Evolutionary conservation across 2,888 invertebrate species (phyloP), one percentile per base, ranked within the genome.

Genomic region (Plusia festucae): DNA sequence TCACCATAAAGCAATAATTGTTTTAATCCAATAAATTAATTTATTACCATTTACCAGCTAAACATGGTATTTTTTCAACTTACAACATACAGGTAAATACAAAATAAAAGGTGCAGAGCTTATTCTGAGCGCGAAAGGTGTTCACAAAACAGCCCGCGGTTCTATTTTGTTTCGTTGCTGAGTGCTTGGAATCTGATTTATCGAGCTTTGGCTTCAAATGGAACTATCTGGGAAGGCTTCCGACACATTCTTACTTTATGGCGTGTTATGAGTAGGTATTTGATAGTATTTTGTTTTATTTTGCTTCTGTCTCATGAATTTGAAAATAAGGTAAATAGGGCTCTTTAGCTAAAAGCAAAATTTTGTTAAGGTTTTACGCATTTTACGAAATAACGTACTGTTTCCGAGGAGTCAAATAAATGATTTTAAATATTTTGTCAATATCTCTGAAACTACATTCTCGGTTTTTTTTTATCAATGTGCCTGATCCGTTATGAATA

Each of bases 101-200:
- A 57, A 67, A 58, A 53, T 16, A 53, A 53, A 46, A 32, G 30
- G 9, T 8, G 40, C n/a, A 6, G 30, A 13, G 49, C 18, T 55
- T 53, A 53, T 32, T 53, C 27, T 60, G 54, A 40, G 20, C 15
- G 22, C 46, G 16, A 53, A 74, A 73, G 74, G 61, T 61, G 59
- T 52, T 61, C 61, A 40, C 53, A 57, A 64, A 66, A 60, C 59
- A 52, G 64, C 61, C 55, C 27, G 30, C 44, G 55, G 27, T 69
- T 27, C 51, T 22, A 59, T 40, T 61, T 59, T 62, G 61, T 70
- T 56, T 53, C 53, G 13, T 22, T 44, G 52, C 57, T 56, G 55
- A 64, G 64, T 56, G 53, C 61, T 70, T 40, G 46, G 44, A 34
- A 30, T 11, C 16, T 20, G 18, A 49, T 62, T 24, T 57, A 11